Percentiles rank a stretch among this genome's conserved stretches.
These are phyloP conservation scores for Drosophila leontia DNA, from an alignment of 1,140 invertebrate genomes.

Conservation along the genomic window DNA sequence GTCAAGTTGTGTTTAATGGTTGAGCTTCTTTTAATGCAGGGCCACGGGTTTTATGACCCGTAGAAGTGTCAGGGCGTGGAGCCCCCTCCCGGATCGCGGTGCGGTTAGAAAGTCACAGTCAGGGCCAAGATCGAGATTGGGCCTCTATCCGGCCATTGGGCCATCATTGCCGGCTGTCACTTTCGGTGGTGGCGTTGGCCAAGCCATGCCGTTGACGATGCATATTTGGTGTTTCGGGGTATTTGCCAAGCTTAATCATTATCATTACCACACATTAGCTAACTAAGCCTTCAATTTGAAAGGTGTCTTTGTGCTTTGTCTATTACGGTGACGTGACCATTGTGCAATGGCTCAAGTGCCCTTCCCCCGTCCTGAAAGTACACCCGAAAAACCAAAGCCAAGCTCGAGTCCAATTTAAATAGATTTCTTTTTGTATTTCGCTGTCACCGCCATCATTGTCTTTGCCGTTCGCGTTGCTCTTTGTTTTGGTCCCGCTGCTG, in stretches of 20 bases:
- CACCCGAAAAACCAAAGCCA: conserved; percentile 49
- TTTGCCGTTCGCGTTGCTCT: conserved; percentile 23
- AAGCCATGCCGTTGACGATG: conserved; percentile 20
- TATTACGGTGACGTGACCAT: conserved; percentile 44
- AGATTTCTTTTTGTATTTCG: conserved; percentile 56
- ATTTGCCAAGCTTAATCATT: conserved; percentile 77
- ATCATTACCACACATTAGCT: conserved; percentile 78
- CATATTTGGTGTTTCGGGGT: conserved; percentile 57
- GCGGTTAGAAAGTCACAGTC: conserved; percentile 55
- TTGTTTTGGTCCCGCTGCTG: conserved; percentile 32
- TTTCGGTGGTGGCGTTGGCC: conserved; percentile 28
- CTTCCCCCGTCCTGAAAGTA: conserved; percentile 18
- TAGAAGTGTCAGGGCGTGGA: conserved; percentile 27
- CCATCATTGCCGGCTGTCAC: conserved; percentile 34
- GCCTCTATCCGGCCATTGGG: conserved; percentile 10
- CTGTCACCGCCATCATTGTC: conserved; percentile 26
- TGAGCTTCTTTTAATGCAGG: conserved; percentile 34
- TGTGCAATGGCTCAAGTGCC: conserved; percentile 68
- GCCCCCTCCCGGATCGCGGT: conserved; percentile 8
- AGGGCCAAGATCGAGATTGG: conserved; percentile 41
- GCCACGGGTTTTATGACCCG: conserved; percentile 33
- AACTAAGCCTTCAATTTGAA: conserved; percentile 76
- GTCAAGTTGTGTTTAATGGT: conserved; percentile 51
- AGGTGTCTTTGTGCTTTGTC: conserved; percentile 65
- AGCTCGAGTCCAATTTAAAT: conserved; percentile 70